Conservation (phyloP, 2,797 vertebrate genomes). For the Lagocephalus sceleratus region DNA sequence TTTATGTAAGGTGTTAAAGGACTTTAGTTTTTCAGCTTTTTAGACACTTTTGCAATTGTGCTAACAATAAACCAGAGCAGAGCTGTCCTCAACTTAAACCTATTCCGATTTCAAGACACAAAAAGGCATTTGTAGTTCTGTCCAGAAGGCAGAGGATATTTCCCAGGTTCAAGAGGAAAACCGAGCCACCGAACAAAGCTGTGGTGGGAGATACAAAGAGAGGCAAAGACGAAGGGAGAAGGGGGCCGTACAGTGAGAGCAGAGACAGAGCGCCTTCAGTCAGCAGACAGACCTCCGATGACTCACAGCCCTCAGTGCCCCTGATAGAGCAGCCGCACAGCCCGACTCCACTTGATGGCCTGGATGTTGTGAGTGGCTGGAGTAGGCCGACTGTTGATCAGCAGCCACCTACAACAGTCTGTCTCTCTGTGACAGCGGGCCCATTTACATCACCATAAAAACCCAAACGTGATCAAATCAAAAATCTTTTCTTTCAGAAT, state of each 20-base stretch:
- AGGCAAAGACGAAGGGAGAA: slow-evolving; percentile 42
- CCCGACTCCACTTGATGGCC: slow-evolving; percentile 23
- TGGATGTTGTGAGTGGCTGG: slow-evolving; percentile 19
- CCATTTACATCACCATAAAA: too few species aligned
- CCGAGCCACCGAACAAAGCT: slow-evolving; percentile 42
- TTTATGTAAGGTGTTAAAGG: too few species aligned
- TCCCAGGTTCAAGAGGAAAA: slow-evolving; percentile 6
- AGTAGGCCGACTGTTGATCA: slow-evolving; percentile 1
- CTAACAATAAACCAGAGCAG: too few species aligned
- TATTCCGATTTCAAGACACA: too few species aligned
- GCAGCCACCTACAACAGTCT: neutral
- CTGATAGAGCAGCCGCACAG: slow-evolving; percentile 41
- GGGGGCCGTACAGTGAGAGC: slow-evolving; percentile 30
- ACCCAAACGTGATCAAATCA: too few species aligned
- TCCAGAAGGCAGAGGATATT: neutral
- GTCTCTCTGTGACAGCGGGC: too few species aligned
- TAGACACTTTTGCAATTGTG: neutral
- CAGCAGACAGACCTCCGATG: slow-evolving; percentile 57
- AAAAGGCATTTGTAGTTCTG: slow-evolving; percentile 1
- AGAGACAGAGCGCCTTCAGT: slow-evolving; percentile 61
- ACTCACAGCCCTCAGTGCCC: slow-evolving; percentile 49
- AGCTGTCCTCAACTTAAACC: too few species aligned
- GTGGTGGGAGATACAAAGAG: slow-evolving; percentile 46
- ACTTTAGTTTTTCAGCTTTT: too few species aligned
- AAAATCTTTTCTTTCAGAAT: too few species aligned